Conservation (phyloP, 2,888 invertebrate genomes). For the Herminia tarsipennalis region DNA sequence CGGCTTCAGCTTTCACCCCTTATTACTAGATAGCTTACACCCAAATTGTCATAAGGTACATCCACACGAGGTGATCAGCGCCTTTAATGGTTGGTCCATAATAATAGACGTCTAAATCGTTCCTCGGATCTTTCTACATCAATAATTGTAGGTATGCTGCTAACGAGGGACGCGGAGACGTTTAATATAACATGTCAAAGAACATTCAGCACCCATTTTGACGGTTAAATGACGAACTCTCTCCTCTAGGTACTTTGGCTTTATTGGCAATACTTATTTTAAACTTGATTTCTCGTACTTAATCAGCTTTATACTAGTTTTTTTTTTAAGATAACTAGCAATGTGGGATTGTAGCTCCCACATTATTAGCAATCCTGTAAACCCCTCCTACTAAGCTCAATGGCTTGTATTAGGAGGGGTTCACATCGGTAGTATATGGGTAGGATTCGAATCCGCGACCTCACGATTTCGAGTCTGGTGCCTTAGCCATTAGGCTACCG, state of each 20-base stretch:
- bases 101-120: constrained; percentile 7
- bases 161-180: constrained; percentile 6
- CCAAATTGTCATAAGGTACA: constrained; percentile 4
- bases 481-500: too few relatives aligned
- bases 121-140: background rate
- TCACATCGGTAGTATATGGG: too few relatives aligned
- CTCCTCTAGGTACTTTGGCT: background rate
- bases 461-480: too few relatives aligned
- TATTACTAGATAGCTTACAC: background rate
- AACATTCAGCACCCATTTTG: background rate
- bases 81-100: background rate
- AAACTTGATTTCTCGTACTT: too few relatives aligned
- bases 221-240: constrained; percentile 2
- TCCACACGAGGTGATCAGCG: background rate
- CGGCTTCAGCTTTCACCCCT: background rate
- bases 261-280: too few relatives aligned
- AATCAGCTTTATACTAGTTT: too few relatives aligned
- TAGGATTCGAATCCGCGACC: too few relatives aligned
- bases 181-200: constrained; percentile 6
- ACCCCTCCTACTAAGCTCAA: too few relatives aligned
- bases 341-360: too few relatives aligned
- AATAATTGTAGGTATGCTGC: constrained; percentile 1
- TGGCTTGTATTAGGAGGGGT: too few relatives aligned
- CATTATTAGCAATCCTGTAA: too few relatives aligned
- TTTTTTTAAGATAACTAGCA: too few relatives aligned